These are phyloP conservation scores for Scaptomyza reducta DNA, from an alignment of 2,888 invertebrate species.

Conservation along the genomic window DNA sequence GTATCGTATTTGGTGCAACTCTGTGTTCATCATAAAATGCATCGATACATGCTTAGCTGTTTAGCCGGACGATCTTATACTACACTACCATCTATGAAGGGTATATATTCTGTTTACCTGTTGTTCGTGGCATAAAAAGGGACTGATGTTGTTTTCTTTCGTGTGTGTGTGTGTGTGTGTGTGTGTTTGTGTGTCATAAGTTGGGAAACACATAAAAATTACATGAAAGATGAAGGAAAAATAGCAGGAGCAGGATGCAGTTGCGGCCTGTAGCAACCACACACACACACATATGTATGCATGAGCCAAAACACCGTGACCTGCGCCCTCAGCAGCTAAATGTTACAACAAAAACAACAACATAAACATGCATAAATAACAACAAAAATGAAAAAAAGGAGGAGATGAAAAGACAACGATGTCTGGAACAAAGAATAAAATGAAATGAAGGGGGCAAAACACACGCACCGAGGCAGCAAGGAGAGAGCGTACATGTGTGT, in stretches of 20 bases:
- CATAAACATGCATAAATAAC: constrained; percentile 54
- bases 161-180: neutral
- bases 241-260: constrained; percentile 60
- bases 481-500: neutral
- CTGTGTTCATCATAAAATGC: too few relatives aligned
- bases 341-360: constrained; percentile 40
- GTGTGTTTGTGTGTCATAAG: constrained; percentile 26
- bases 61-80: constrained; percentile 14
- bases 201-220: neutral
- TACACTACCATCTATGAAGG: constrained; percentile 40
- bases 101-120: constrained; percentile 43
- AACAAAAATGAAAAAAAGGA: neutral
- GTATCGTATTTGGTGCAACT: neutral
- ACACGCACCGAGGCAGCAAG: too few relatives aligned
- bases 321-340: constrained; percentile 59
- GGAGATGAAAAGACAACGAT: constrained; percentile 6
- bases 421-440: constrained; percentile 24
- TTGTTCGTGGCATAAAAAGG: constrained; percentile 31
- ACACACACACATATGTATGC: neutral
- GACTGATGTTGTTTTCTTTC: constrained; percentile 34
- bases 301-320: constrained; percentile 42
- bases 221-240: constrained; percentile 16
- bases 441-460: neutral
- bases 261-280: constrained; percentile 33
- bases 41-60: neutral